These are phyloP conservation scores for Schizothorax lantsangensis DNA, from an alignment of 2,797 vertebrate species.

Conservation along the genomic window DNA sequence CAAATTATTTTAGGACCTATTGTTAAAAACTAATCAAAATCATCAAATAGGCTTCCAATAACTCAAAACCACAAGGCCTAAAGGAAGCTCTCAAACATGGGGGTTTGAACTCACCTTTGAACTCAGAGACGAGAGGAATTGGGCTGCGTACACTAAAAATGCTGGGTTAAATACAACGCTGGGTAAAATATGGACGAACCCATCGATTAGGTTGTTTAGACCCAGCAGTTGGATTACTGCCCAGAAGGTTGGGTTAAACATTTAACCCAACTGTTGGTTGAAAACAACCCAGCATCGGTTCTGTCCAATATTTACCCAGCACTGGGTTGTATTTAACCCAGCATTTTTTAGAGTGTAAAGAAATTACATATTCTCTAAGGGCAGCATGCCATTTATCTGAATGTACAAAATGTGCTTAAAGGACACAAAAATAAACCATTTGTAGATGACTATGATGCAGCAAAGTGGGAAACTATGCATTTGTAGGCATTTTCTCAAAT, in stretches of 20 bases:
- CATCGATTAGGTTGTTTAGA: no score
- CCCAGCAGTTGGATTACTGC: no score
- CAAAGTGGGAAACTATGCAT: conserved; percentile 61
- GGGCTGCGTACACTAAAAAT: not conserved
- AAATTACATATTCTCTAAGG: conserved; percentile 56
- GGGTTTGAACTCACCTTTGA: conserved; percentile 49
- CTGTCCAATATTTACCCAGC: no score
- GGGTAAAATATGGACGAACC: no score
- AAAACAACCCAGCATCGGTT: no score
- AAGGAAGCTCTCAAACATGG: conserved; percentile 33
- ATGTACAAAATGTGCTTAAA: conserved; percentile 60
- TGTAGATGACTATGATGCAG: conserved; percentile 71
- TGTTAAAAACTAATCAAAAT: conserved; percentile 27
- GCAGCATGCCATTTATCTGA: conserved; percentile 63
- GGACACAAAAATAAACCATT: conserved; percentile 79
- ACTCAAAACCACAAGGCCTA: no score
- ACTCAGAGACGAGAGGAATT: not conserved
- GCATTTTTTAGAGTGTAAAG: conserved; percentile 23
- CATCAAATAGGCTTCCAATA: not conserved
- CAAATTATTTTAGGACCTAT: no score
- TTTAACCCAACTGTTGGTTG: no score
- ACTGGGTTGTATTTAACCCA: no score
- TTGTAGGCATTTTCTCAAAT: conserved; percentile 9
- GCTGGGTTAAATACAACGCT: no score
- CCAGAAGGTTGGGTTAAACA: no score